Evolutionary conservation across 2,113 vertebrate species (phyloP), one percentile per base, ranked within the genome.

Genomic region (Aptenodytes patagonicus): DNA sequence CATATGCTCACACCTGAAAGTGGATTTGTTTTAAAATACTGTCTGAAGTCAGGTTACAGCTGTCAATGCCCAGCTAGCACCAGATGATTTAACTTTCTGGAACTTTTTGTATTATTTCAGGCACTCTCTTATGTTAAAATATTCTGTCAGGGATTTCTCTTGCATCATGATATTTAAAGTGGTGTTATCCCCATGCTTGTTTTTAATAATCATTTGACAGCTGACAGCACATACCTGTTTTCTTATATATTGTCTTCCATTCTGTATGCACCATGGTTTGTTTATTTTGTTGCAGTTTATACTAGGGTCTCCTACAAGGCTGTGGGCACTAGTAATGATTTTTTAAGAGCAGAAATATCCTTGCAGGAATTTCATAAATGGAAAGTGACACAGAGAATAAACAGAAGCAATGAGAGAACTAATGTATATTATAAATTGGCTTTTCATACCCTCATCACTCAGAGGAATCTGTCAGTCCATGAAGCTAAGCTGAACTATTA

Each of bases 211-310:
- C 11, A 57, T 54, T 94, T 87, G 79, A 68, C 55, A 90, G 51
- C 79, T 91, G 87, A 69, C 46, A 83, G 69, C 36, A 55, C 6
- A 7, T 40, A 58, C n/a, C 42, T 49, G 7, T 70, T 86, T 76
- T 86, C 46, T 58, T 47, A 25, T 29, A 24, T 36, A 65, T 52
- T 62, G 11, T 68, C 60, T 81, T 34, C 51, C 19, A 25, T 81
- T 82, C 84, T 73, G 31, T 61, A 31, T 31, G 26, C 21, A 38
- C 15, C 24, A 13, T 0, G 6, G 34, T 77, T 83, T 87, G 46
- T 84, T 89, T 94, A 68, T 61, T 90, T 92, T 84, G 89, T 55
- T 90, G n/a, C 69, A 92, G 62, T 96, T 91, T 96, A 75, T 95
- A 91, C 89, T 31, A 84, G 36, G 69, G 38, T 81, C 22, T 93